These are phyloP conservation scores for Trialeurodes vaporariorum DNA, from an alignment of 1,140 invertebrate species.

Conservation along the genomic window DNA sequence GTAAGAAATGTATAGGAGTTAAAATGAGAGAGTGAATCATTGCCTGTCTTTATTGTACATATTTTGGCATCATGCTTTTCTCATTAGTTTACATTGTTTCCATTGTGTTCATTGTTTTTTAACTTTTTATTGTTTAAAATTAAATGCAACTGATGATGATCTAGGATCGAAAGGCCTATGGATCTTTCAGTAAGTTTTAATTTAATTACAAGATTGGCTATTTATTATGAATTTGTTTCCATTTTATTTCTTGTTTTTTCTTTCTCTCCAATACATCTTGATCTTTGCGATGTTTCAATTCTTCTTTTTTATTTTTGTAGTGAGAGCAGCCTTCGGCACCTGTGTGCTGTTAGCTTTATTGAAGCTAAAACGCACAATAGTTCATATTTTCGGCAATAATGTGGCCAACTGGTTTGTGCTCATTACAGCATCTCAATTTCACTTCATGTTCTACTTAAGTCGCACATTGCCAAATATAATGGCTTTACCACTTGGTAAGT, in stretches of 20 bases:
- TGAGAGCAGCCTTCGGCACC: conserved; percentile 63
- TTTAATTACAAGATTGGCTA: no score
- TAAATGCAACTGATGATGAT: no score
- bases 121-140: no score
- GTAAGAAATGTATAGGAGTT: no score
- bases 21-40: no score
- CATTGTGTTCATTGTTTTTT: conserved; percentile 18
- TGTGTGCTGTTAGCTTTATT: conserved; percentile 62
- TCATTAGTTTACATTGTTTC: no score
- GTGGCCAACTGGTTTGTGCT: conserved; percentile 71
- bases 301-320: conserved; percentile 44
- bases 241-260: conserved; percentile 21
- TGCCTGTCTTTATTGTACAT: no score
- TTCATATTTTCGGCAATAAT: conserved; percentile 61
- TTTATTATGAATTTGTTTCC: no score
- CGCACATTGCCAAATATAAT: conserved; percentile 93
- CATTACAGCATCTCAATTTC: conserved; percentile 86
- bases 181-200: no score
- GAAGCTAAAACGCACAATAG: conserved; percentile 54
- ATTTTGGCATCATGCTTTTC: no score
- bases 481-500: conserved; percentile 78
- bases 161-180: no score
- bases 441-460: conserved; percentile 94
- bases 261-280: no score
- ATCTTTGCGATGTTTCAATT: background rate